phyloP scores from a whole-genome alignment of 2,888 invertebrate species.

The Caenorhabditis macrosperma region DNA sequence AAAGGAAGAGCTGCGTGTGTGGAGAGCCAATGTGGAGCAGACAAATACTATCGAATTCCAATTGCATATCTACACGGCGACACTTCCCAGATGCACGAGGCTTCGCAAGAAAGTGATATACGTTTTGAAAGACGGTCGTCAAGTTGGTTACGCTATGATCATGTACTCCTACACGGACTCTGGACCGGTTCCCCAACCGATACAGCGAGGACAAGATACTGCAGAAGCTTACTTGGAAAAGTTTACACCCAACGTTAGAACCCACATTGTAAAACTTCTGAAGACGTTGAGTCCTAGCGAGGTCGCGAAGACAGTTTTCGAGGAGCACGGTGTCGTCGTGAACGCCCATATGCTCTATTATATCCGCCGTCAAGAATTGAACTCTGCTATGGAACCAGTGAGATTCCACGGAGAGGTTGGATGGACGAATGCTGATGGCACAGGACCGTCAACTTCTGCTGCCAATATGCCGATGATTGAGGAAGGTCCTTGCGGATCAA shows the following conservation, averaged over 20 bases:
- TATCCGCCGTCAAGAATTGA: not conserved
- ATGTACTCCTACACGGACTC: slow-evolving; percentile 64
- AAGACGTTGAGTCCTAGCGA: slow-evolving; percentile 15
- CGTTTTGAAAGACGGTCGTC: slow-evolving; percentile 52
- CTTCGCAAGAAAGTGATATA: slow-evolving; percentile 66
- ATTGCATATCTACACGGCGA: slow-evolving; percentile 65
- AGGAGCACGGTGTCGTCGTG: not conserved
- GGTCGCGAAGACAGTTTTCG: slow-evolving; percentile 30
- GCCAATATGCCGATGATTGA: too few relatives aligned
- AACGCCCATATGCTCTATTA: not conserved
- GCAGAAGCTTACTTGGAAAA: slow-evolving; percentile 12
- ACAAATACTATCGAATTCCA: slow-evolving; percentile 26
- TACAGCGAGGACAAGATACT: not conserved
- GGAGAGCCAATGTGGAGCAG: not conserved
- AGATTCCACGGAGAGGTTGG: not conserved
- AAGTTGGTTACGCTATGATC: slow-evolving; percentile 64
- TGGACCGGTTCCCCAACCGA: slow-evolving; percentile 56
- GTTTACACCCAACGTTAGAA: slow-evolving; percentile 22
- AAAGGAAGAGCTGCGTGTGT: slow-evolving; percentile 43
- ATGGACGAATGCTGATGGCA: slow-evolving; percentile 1
- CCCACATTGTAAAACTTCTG: slow-evolving; percentile 30
- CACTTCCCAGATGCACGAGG: slow-evolving; percentile 60
- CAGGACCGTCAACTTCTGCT: not conserved
- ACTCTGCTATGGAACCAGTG: not conserved
- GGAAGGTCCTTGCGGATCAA: too few relatives aligned